Conservation (phyloP, 2,113 vertebrate species). For the Cranoglanis bouderius region DNA sequence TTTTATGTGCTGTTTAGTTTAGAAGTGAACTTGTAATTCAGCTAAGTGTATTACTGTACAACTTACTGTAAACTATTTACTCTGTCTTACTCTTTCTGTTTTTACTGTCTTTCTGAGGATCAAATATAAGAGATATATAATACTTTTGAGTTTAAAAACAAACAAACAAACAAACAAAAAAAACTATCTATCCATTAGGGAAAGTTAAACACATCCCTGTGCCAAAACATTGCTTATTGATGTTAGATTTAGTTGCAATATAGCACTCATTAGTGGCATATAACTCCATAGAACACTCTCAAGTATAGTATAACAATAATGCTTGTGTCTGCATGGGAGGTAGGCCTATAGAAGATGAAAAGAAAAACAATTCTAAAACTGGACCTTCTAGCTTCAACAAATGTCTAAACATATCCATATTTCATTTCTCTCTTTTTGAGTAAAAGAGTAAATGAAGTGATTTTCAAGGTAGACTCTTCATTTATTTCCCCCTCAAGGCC, state of each 20-base stretch:
- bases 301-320: background rate
- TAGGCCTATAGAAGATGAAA: background rate
- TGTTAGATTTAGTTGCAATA: background rate
- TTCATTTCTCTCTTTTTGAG: background rate
- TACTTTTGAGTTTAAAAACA: background rate
- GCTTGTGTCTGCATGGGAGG: background rate
- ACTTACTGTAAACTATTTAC: background rate
- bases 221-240: background rate
- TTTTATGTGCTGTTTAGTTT: background rate
- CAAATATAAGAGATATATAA: background rate
- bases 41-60: background rate
- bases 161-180: no score
- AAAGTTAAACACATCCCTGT: background rate
- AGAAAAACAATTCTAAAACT: background rate
- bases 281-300: background rate
- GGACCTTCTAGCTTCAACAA: background rate
- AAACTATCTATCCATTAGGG: no score
- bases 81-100: background rate
- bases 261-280: background rate
- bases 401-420: slow-evolving; percentile 5
- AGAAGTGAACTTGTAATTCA: background rate
- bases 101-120: background rate
- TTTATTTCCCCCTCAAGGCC: background rate
- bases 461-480: background rate
- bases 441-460: background rate